Base-by-base conservation (phyloP, 2,797 vertebrate genomes). In the Melanogrammus aeglefinus region DNA sequence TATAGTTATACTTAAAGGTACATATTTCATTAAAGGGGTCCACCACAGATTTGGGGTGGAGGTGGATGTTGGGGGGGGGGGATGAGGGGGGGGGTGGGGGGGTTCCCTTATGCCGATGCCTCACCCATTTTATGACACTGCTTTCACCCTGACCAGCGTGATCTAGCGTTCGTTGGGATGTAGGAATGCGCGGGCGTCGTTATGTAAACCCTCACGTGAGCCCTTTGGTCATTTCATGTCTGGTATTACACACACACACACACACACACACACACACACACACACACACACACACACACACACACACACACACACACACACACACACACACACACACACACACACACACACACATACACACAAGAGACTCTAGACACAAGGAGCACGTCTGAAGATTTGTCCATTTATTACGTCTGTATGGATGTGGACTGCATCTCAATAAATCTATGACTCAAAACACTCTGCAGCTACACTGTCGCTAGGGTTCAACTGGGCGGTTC, bases 401-500 rank as follows among this genome's bases (percentile, higher is more conserved):
- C 41, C 41, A 44, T 44, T 16, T 16, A 16, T 51, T 51, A 51
- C 44, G 18, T 18, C 44, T 13, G 44, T 51, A 14, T 51, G 13
- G 44, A 51, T 51, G 44, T 51, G 44, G n/a, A 31, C 66, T 24
- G 73, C 36, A 27, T 24, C 16, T 27, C 10, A 5, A 5, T n/a
- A 39, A 66, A 29, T 36, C 35, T 29, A 24, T 79, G 73, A 51
- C 44, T 51, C 44, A 51, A 83, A 51, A 79, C 80, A 86, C 86
- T 85, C 86, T 90, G 87, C 90, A 84, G 83, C 86, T 63, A 76
- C 44, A 1, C 72, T 38, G 72, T 38, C 33, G 36, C 35, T 73
- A 35, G 82, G 83, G 89, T 91, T 91, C 88, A 90, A 38, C 74
- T 73, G 77, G 84, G 89, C 88, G n/a, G n/a, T n/a, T n/a, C n/a